A percentile compares a stretch with the other conserved stretches of the same genome.
Evolutionary conservation across 2,113 vertebrate genomes (phyloP).

Genomic region (Scolopax mira): DNA sequence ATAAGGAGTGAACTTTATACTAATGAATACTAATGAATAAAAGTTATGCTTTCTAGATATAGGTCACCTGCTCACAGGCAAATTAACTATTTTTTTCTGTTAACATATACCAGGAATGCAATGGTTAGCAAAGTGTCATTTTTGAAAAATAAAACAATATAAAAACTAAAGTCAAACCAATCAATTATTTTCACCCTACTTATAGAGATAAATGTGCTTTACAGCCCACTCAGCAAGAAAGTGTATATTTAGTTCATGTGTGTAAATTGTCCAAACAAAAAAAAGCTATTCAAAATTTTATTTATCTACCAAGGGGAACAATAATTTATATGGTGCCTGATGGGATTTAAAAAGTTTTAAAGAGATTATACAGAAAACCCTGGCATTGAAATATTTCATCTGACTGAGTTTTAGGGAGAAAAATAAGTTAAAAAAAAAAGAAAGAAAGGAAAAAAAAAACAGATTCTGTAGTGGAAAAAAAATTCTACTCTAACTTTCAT

Average conservation of each 20-base stretch:
- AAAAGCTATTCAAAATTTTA: not conserved
- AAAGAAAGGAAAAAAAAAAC: rapidly evolving
- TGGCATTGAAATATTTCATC: not conserved
- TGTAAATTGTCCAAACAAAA: not conserved
- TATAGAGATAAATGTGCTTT: not conserved
- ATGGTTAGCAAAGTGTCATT: not conserved
- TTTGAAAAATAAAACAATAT: not conserved
- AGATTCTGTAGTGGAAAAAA: not conserved
- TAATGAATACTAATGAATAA: not conserved
- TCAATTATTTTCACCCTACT: not conserved
- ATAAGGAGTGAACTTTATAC: not conserved
- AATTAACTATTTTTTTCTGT: not conserved
- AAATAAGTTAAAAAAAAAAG: not conserved
- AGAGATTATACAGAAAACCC: not conserved
- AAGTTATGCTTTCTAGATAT: not conserved
- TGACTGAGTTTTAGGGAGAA: not conserved
- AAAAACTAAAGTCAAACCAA: not conserved
- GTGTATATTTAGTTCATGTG: not conserved
- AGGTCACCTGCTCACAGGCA: not conserved
- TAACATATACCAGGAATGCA: not conserved
- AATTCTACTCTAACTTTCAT: not conserved
- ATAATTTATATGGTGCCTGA: not conserved
- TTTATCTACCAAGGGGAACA: not conserved
- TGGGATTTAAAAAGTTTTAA: not conserved
- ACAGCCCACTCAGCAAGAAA: not conserved